These are phyloP conservation scores for Chalcis sispes DNA, from an alignment of 2,888 invertebrate species.

Conservation along the genomic window DNA sequence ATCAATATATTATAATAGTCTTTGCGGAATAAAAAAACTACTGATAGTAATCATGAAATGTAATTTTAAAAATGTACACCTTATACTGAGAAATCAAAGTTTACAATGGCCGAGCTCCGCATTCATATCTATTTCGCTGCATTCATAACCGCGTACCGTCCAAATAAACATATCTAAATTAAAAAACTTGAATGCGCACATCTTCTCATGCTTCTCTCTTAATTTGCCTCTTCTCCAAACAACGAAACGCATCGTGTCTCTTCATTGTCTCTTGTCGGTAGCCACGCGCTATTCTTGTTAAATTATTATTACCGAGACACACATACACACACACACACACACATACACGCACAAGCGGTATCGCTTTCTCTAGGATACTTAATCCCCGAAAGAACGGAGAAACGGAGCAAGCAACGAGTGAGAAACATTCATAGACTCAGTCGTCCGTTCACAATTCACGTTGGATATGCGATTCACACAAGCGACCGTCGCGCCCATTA, in stretches of 20 bases:
- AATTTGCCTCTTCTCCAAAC: too few species aligned
- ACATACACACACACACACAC: too few species aligned
- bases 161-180: conserved; percentile 13
- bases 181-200: not conserved
- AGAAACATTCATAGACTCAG: not conserved
- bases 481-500: conserved; percentile 68
- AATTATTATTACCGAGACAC: conserved; percentile 56
- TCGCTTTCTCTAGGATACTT: not conserved
- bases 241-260: too few species aligned
- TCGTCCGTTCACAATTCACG: conserved; percentile 20
- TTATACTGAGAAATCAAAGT: too few species aligned
- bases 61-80: too few species aligned
- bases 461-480: conserved; percentile 49
- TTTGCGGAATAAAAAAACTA: too few species aligned
- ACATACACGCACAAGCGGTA: not conserved
- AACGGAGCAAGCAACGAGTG: not conserved
- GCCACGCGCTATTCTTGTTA: conserved; percentile 61
- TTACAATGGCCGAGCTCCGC: not conserved
- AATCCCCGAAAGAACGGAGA: not conserved
- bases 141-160: conserved; percentile 12
- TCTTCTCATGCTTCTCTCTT: not conserved
- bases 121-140: not conserved
- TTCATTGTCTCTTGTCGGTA: conserved; percentile 56
- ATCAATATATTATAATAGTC: too few species aligned
- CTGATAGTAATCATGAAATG: too few species aligned